Evolutionary conservation across 2,113 vertebrate species (phyloP), one percentile per base, ranked within the genome.

Genomic region (Talpa occidentalis): DNA sequence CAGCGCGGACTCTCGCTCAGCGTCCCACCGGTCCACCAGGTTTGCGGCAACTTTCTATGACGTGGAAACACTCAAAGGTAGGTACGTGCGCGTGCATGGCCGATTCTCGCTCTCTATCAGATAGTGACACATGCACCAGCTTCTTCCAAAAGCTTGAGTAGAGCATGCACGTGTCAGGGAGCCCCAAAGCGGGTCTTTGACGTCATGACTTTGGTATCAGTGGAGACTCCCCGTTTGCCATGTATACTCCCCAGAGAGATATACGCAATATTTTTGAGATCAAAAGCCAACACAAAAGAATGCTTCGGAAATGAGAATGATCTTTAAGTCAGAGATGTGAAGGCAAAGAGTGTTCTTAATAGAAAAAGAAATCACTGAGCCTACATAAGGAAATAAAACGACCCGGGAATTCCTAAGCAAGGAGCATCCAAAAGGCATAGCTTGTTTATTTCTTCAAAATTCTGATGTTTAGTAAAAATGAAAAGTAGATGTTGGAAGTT

Each of bases 1-100:
- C 59, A 95, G 95, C 70, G 56, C 98, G 28, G 98, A 99, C 77
- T 96, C 98, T 17, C 98, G 98, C 78, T 98, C 98, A 67, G 97
- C 97, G 49, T 98, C 97, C 4, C 99, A 99, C 96, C 99, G 99
- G 74, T 99, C 99, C 0, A 99, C 99, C 6, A 99, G 99, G 97
- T 99, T 99, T 89, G 99, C 99, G 12, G 99, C 99, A 26, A 98
- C 99, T 76, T 99, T 99, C 77, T 99, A 99, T 96, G 99, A 99
- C 59, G 98, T 99, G 0, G 99, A 99, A 94, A 99, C 99, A 60
- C 98, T 99, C 5, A 99, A 99, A 99, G 99, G 99, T 99, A 96
- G 52, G 98, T 91, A 47, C 60, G 49, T 14, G 3, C 10, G 8
- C 4, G 16, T 42, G 40, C 59, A 47, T 10, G 4, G 10, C 16